Evolutionary conservation across 2,888 invertebrate species (phyloP), one percentile per base, ranked within the genome.

Genomic region (Ectemnius cavifrons): DNA sequence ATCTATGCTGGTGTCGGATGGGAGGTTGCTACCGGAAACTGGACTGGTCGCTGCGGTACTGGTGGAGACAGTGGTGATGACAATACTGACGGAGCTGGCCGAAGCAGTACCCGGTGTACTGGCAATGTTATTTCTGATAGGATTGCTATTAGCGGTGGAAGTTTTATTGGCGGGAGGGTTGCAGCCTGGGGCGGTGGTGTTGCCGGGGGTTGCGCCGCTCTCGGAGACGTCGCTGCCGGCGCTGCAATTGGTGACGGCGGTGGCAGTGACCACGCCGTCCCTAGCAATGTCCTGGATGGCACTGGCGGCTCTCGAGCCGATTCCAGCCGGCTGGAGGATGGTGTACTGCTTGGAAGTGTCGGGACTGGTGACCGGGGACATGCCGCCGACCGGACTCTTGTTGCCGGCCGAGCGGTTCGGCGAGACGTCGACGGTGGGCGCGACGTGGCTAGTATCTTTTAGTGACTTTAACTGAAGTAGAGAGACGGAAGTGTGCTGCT

Each of bases 301-400:
- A 52, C 95, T 95, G 62, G 96, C 96, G 0, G 96, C 96, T 63
- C 96, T 93, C 23, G 96, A 96, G 3, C 96, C 95, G 0, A 94
- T 93, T 45, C 95, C 95, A 13, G 96, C 96, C 0, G 97, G 97
- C 91, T 97, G 97, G 78, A 97, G 92, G 82, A 96, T 96, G 75
- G 97, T 97, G 89, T 97, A 97, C 90, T 97, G 96, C 91, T 97
- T 97, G 75, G 94, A 94, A 11, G 92, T 93, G 88, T 93, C 83
- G 89, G 93, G 89, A 68, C 89, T 86, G 88, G 92, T 84, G 88
- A 93, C 89, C 59, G 89, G 86, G 2, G 90, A 81, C 4, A 89
- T 67, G 85, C 92, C 83, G 20, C 81, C 74, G 6, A 80, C 64
- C 2, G 88, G 81, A 61, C 82, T 85, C 47, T 87, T 86, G 58